Conservation (phyloP, 2,113 vertebrate species). For the Apteryx owenii region DNA sequence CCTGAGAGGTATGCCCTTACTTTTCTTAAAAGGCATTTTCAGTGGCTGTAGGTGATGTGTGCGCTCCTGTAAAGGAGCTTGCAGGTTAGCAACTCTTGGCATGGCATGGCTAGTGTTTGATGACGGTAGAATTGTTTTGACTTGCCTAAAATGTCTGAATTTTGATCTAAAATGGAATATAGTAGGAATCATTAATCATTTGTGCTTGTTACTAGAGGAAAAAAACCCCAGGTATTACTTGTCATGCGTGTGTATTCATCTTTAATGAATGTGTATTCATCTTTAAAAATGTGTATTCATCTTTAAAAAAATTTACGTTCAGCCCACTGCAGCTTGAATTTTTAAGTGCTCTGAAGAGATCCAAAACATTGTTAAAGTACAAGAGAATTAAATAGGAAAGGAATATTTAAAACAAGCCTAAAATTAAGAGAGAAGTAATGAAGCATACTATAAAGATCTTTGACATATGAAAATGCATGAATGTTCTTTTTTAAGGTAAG, state of each 20-base stretch:
- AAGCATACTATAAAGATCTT: constrained; percentile 4
- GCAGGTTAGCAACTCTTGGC: not conserved
- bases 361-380: not conserved
- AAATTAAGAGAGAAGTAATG: not conserved
- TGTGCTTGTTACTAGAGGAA: accelerated
- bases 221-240: not conserved
- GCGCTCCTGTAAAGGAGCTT: not conserved
- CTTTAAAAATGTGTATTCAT: not conserved
- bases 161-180: not conserved
- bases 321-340: not conserved
- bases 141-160: not conserved
- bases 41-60: not conserved
- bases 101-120: not conserved
- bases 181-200: not conserved
- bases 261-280: not conserved
- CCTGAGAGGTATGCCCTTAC: not conserved
- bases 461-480: constrained; percentile 41
- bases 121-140: not conserved
- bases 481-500: constrained; percentile 65
- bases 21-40: not conserved
- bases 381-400: not conserved
- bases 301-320: not conserved
- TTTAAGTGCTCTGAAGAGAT: not conserved
- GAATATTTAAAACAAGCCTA: not conserved
- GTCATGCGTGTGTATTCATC: not conserved